phyloP scores from a whole-genome alignment of 1,140 invertebrate genomes.

The Teleogryllus occipitalis region DNA sequence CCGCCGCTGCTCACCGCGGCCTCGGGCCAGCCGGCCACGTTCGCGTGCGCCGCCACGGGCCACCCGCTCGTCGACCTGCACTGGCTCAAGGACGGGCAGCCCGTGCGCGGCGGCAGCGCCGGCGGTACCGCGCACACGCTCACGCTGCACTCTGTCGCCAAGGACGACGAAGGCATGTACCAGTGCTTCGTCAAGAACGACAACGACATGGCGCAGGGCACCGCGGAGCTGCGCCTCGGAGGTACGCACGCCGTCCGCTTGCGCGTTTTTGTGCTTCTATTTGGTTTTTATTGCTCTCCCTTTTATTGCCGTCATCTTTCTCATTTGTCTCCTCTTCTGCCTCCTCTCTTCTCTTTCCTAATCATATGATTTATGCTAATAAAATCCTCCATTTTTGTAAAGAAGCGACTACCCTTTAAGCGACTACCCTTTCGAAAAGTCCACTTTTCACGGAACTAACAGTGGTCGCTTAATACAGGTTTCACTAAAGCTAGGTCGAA shows the following conservation, averaged over 20 bases:
- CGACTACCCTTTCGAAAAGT: too few species aligned
- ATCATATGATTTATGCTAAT: too few species aligned
- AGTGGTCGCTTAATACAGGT: too few species aligned
- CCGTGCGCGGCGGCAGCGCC: constrained; percentile 27
- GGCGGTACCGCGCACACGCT: constrained; percentile 28
- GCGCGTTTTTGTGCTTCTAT: too few species aligned
- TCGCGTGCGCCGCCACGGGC: constrained; percentile 38
- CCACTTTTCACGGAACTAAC: too few species aligned
- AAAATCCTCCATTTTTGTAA: too few species aligned
- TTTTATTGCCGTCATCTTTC: too few species aligned
- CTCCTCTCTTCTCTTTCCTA: too few species aligned
- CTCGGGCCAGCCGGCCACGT: constrained; percentile 35
- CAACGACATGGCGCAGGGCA: constrained; percentile 38
- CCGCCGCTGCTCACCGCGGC: constrained; percentile 38
- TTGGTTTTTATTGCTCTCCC: too few species aligned
- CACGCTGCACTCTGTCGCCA: constrained; percentile 34
- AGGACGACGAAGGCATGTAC: constrained; percentile 43
- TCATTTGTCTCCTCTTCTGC: too few species aligned
- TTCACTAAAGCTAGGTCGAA: too few species aligned
- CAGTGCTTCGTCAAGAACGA: constrained; percentile 43
- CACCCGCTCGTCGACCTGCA: constrained; percentile 30
- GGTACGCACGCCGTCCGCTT: constrained; percentile 31
- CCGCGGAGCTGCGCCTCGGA: constrained; percentile 40
- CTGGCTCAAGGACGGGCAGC: constrained; percentile 30
- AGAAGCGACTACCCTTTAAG: too few species aligned